phyloP scores from a whole-genome alignment of 1,140 invertebrate genomes.

The Zaprionus gabonicus region DNA sequence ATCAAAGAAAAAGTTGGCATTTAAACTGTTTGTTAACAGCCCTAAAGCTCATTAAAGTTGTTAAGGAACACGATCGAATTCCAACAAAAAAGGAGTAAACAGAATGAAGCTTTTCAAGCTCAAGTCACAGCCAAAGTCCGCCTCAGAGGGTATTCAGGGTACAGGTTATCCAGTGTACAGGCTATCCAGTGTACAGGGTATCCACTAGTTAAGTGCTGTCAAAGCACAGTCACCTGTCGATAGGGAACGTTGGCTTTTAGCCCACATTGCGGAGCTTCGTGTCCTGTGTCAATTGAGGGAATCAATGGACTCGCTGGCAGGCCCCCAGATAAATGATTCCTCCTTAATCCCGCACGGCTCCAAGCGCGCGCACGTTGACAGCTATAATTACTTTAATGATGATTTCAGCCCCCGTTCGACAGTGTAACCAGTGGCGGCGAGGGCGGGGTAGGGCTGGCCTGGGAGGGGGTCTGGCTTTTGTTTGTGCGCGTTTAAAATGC shows the following conservation, averaged over 20 bases:
- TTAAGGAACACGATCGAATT: too few species aligned
- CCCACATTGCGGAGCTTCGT: neutral
- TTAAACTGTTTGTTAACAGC: too few species aligned
- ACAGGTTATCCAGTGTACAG: too few species aligned
- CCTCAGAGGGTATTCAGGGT: too few species aligned
- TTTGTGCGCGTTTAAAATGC: constrained; percentile 70
- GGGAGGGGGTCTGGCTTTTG: constrained; percentile 33
- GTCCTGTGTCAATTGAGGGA: constrained; percentile 7
- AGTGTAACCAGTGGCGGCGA: neutral
- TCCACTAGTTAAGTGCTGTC: too few species aligned
- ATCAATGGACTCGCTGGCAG: neutral
- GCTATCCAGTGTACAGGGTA: too few species aligned
- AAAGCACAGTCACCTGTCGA: too few species aligned
- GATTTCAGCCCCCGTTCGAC: constrained; percentile 49
- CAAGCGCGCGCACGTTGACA: constrained; percentile 46
- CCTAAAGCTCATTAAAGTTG: too few species aligned
- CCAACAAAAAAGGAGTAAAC: too few species aligned
- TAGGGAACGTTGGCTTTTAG: constrained; percentile 6
- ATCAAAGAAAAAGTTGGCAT: too few species aligned
- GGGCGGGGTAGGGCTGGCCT: neutral
- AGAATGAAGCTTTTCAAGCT: too few species aligned
- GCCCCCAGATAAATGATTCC: constrained; percentile 25
- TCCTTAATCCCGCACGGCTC: constrained; percentile 6
- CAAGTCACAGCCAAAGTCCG: too few species aligned
- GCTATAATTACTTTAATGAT: constrained; percentile 74